Evolutionary conservation across 2,888 invertebrate species (phyloP).

Genomic region (Epicampocera succincta): DNA sequence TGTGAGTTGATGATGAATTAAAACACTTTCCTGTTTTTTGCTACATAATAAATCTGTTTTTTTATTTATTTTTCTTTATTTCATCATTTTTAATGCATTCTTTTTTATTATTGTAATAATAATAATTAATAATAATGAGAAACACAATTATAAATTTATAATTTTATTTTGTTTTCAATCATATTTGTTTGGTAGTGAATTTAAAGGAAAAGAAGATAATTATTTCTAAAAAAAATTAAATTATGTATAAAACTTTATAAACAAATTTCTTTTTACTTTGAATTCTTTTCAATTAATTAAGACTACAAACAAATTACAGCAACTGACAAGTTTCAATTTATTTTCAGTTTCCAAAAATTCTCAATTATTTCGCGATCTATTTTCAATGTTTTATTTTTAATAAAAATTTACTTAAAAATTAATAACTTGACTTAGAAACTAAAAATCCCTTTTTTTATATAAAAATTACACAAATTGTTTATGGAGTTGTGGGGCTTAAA

Average conservation of each 20-base stretch:
- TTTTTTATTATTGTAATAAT: slow-evolving; percentile 59
- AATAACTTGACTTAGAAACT: slow-evolving; percentile 50
- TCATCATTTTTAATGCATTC: slow-evolving; percentile 66
- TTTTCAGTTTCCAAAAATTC: slow-evolving; percentile 33
- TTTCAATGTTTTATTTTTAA: slow-evolving; percentile 24
- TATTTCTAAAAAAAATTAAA: slow-evolving; percentile 48
- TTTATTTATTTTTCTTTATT: slow-evolving; percentile 64
- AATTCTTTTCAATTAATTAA: slow-evolving; percentile 45
- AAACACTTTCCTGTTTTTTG: slow-evolving; percentile 54
- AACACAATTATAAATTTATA: slow-evolving; percentile 65
- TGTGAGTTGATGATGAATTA: too few species aligned
- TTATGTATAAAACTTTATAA: slow-evolving; percentile 32
- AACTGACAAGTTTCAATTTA: slow-evolving; percentile 29
- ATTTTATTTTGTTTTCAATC: slow-evolving; percentile 45
- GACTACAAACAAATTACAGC: slow-evolving; percentile 58
- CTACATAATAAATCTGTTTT: slow-evolving; percentile 68
- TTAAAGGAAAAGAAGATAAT: slow-evolving; percentile 43
- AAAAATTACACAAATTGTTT: slow-evolving; percentile 35
- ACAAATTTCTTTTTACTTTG: slow-evolving; percentile 26
- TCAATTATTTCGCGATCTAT: slow-evolving; percentile 41
- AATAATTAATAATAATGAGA: slow-evolving; percentile 68
- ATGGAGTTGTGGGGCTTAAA: background rate
- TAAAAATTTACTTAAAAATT: slow-evolving; percentile 39
- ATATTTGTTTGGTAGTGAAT: slow-evolving; percentile 51
- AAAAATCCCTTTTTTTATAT: slow-evolving; percentile 22